phyloP scores from a whole-genome alignment of 2,888 invertebrate genomes.

The Drosophila yooni region DNA sequence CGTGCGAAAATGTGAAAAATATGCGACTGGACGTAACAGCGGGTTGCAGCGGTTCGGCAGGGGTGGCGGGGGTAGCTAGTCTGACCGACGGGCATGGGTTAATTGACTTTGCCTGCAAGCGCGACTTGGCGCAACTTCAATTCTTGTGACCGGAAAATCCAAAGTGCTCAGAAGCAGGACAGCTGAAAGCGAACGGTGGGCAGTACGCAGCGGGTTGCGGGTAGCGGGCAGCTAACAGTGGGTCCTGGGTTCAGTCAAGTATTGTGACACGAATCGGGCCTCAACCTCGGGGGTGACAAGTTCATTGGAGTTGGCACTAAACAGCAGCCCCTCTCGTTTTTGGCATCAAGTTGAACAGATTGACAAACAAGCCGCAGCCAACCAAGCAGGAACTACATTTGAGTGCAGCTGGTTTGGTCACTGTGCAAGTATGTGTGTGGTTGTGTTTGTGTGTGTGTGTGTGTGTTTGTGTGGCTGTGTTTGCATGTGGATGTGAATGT shows the following conservation, averaged over 20 bases:
- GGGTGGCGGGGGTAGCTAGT: neutral
- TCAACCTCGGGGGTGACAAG: conserved; percentile 52
- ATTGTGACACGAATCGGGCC: conserved; percentile 37
- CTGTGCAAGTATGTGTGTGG: conserved; percentile 9
- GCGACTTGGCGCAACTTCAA: conserved; percentile 63
- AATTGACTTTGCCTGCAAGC: conserved; percentile 60
- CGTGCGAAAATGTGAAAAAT: conserved; percentile 63
- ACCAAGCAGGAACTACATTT: conserved; percentile 75
- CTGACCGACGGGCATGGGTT: conserved; percentile 45
- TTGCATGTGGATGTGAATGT: conserved; percentile 22
- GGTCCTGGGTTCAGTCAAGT: conserved; percentile 11
- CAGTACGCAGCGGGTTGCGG: neutral
- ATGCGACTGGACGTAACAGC: conserved; percentile 13
- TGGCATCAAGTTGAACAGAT: conserved; percentile 76
- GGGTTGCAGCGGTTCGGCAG: neutral
- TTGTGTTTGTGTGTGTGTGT: conserved; percentile 24
- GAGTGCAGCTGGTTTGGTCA: conserved; percentile 51
- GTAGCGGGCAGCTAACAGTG: neutral
- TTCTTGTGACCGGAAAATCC: conserved; percentile 53
- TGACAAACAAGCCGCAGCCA: conserved; percentile 79
- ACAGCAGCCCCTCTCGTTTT: conserved; percentile 48
- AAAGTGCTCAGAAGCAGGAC: conserved; percentile 48
- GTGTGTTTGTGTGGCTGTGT: conserved; percentile 11
- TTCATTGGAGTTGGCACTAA: conserved; percentile 72
- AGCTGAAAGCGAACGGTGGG: neutral